Percentiles rank a stretch among this genome's conserved stretches.
phyloP scores from a whole-genome alignment of 2,113 vertebrate genomes.

The Percopsis transmontana region DNA sequence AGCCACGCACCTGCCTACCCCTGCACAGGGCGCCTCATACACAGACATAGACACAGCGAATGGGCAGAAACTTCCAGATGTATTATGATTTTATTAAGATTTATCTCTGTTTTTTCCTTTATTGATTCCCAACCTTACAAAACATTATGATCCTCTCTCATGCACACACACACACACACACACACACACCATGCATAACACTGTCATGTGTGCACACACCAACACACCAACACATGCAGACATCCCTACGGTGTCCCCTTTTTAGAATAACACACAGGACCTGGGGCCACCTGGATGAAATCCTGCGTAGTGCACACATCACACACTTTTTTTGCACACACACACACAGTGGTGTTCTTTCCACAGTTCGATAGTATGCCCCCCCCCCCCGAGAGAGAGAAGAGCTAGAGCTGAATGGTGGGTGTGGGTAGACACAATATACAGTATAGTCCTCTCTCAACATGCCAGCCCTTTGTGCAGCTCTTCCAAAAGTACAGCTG shows the following conservation, averaged over 20 bases:
- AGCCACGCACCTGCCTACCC: constrained; percentile 2
- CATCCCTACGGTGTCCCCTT: too few relatives aligned
- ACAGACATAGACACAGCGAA: background rate
- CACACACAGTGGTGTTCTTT: too few relatives aligned
- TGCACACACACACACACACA: constrained; percentile 24
- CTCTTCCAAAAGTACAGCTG: background rate
- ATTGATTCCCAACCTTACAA: background rate
- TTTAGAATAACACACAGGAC: background rate
- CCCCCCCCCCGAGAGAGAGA: too few relatives aligned
- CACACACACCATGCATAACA: background rate
- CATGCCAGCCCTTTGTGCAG: too few relatives aligned
- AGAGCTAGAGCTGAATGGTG: too few relatives aligned
- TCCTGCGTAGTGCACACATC: background rate
- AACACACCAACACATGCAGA: constrained; percentile 5
- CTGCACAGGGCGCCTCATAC: background rate
- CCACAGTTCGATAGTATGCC: too few relatives aligned
- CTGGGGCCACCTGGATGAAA: too few relatives aligned
- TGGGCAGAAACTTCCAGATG: background rate
- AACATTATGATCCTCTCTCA: constrained; percentile 37
- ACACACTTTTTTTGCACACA: too few relatives aligned
- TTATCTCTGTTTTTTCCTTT: too few relatives aligned
- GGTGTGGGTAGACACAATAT: too few relatives aligned
- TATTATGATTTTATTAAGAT: too few relatives aligned
- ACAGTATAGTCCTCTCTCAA: too few relatives aligned
- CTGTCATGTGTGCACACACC: background rate